Percentiles rank a stretch among this genome's conserved stretches.
These are phyloP conservation scores for Pachymerium ferrugineum DNA, from an alignment of 2,888 invertebrate genomes.

Conservation along the genomic window DNA sequence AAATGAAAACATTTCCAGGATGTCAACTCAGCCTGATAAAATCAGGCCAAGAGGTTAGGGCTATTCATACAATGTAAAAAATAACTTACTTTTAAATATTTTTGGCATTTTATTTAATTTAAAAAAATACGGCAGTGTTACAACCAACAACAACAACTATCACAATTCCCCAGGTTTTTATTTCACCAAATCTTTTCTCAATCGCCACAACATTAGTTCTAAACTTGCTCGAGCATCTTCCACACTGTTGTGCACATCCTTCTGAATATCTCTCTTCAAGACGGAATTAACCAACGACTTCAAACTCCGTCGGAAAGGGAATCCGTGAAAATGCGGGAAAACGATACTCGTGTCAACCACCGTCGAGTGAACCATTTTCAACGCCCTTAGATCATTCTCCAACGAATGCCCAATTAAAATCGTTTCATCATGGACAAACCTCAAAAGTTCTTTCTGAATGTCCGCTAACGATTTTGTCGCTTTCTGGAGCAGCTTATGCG, in stretches of 20 bases:
- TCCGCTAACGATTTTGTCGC: constrained; percentile 43
- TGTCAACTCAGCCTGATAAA: no score
- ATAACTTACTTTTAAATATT: no score
- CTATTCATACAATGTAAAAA: no score
- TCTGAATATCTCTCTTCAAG: constrained; percentile 49
- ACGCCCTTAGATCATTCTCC: constrained; percentile 49
- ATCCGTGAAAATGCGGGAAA: constrained; percentile 49
- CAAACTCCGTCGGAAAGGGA: constrained; percentile 49
- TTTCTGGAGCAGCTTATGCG: constrained; percentile 43
- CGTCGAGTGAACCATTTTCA: constrained; percentile 44
- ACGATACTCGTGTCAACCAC: constrained; percentile 50
- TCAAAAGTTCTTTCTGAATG: constrained; percentile 40
- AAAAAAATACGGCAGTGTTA: no score
- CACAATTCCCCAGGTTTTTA: background rate
- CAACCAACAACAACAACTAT: background rate
- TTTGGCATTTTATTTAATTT: no score
- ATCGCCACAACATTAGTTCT: constrained; percentile 48
- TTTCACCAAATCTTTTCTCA: constrained; percentile 35
- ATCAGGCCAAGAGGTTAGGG: no score
- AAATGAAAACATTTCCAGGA: no score
- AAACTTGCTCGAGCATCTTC: constrained; percentile 50
- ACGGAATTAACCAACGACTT: constrained; percentile 46
- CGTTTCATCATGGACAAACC: constrained; percentile 61
- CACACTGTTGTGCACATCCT: constrained; percentile 50
- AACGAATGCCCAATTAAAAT: constrained; percentile 52